Evolutionary conservation across 2,113 vertebrate genomes (phyloP).

Genomic region (Athene cunicularia): DNA sequence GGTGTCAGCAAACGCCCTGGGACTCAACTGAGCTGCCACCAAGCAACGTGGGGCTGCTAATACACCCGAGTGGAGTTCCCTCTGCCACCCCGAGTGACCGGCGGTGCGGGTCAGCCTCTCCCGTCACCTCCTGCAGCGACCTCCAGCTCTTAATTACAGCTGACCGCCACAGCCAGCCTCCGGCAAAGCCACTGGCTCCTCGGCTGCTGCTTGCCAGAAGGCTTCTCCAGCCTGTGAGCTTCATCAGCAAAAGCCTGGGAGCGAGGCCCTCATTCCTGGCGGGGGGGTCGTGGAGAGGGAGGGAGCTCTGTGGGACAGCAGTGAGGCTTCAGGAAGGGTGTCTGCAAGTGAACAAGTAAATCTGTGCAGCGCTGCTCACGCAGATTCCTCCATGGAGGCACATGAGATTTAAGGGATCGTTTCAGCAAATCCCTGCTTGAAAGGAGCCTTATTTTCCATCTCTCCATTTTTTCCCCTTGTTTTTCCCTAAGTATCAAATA

Average conservation of each 20-base stretch:
- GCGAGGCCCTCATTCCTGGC: not conserved
- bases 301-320: not conserved
- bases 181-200: not conserved
- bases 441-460: not conserved
- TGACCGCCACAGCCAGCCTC: not conserved
- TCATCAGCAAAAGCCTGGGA: accelerated
- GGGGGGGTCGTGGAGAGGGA: accelerated
- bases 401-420: not conserved
- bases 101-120: not conserved
- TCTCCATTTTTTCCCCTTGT: not conserved
- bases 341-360: not conserved
- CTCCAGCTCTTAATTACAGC: not conserved
- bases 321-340: accelerated
- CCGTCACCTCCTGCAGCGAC: accelerated
- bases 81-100: not conserved
- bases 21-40: too few species aligned
- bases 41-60: not conserved
- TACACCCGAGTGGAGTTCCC: not conserved
- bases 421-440: not conserved
- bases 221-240: accelerated
- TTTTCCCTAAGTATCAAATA: not conserved
- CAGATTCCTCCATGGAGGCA: not conserved
- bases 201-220: not conserved
- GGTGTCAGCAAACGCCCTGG: not conserved
- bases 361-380: accelerated